Percentiles rank a stretch among this genome's conserved stretches.
Evolutionary conservation across 1,140 invertebrate species (phyloP).

Genomic region (Drosophila leontia): DNA sequence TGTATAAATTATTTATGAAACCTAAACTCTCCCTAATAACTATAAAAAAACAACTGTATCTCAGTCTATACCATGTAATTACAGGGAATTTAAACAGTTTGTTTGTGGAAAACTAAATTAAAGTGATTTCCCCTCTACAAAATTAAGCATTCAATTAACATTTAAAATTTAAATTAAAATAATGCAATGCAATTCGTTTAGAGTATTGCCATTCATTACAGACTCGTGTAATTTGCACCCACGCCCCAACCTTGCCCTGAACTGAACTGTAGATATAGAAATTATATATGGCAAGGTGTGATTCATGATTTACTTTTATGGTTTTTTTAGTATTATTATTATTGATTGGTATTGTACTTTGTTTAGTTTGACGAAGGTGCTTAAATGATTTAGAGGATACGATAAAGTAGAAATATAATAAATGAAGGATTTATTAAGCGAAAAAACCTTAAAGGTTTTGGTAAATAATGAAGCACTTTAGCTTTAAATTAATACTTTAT

Average conservation of each 20-base stretch:
- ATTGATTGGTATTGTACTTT: conserved; percentile 35
- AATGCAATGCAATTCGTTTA: conserved; percentile 28
- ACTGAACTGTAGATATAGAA: neutral
- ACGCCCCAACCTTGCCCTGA: conserved; percentile 16
- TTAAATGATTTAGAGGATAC: conserved; percentile 4
- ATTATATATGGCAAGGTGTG: conserved; percentile 13
- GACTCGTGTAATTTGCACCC: conserved; percentile 49
- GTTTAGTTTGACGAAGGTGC: neutral
- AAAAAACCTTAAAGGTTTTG: neutral
- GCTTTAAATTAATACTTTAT: neutral
- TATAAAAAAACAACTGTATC: too few relatives aligned
- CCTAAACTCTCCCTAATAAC: neutral
- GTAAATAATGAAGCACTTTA: neutral
- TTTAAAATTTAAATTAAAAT: neutral
- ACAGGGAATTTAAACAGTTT: neutral
- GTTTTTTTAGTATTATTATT: conserved; percentile 1
- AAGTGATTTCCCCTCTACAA: conserved; percentile 2
- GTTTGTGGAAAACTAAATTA: conserved; percentile 25
- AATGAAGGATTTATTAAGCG: neutral
- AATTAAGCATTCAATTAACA: conserved; percentile 8
- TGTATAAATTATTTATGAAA: neutral
- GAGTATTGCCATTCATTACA: conserved; percentile 12
- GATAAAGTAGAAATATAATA: neutral
- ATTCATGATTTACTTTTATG: conserved; percentile 33
- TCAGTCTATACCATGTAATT: neutral